A percentile compares a stretch with the other conserved stretches of the same genome.
Evolutionary conservation across 2,888 invertebrate species (phyloP).

Genomic region (Microctonus brassicae): DNA sequence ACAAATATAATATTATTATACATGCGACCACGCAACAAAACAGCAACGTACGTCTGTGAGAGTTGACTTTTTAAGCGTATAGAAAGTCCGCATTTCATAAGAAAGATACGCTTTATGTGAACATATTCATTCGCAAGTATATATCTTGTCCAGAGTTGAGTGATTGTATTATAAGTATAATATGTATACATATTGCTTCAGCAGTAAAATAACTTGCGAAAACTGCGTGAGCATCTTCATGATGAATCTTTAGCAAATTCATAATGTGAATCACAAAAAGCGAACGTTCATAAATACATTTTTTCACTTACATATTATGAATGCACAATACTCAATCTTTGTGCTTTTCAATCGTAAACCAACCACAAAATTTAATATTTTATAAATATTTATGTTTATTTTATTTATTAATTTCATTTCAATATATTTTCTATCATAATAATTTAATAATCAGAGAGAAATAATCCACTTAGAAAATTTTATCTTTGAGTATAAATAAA

Average conservation of each 20-base stretch:
- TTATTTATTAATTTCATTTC: not conserved
- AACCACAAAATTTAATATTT: not conserved
- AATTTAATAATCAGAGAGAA: too few species aligned
- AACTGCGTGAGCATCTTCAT: not conserved
- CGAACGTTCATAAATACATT: not conserved
- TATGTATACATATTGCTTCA: not conserved
- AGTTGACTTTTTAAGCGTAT: not conserved
- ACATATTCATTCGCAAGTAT: not conserved
- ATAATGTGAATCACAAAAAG: not conserved
- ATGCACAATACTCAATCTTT: constrained; percentile 1
- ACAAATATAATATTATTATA: constrained; percentile 2
- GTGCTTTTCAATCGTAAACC: not conserved
- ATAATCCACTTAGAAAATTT: too few species aligned
- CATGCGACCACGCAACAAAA: not conserved
- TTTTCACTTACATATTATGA: not conserved
- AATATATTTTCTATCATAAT: not conserved
- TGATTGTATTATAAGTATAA: not conserved
- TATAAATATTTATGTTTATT: not conserved
- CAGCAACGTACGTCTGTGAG: not conserved
- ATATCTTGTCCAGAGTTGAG: not conserved
- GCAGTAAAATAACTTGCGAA: not conserved
- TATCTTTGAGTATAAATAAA: too few species aligned
- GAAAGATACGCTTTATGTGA: constrained; percentile 1
- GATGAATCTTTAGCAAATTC: not conserved
- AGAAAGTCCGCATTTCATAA: constrained; percentile 1